These are phyloP conservation scores for Columbina picui DNA, from an alignment of 2,113 vertebrate genomes.

Conservation along the genomic window DNA sequence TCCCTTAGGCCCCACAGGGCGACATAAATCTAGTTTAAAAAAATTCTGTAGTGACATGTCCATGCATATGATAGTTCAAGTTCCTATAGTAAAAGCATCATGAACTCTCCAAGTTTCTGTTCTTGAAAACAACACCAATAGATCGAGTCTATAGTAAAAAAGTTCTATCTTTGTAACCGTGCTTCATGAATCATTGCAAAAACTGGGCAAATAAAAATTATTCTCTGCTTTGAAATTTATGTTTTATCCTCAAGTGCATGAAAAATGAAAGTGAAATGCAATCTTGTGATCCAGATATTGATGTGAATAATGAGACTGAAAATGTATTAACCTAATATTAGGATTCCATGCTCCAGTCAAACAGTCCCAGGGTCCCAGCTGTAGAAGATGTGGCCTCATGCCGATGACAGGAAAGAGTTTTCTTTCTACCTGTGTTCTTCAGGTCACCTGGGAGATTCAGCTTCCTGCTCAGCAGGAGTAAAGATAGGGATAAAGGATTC, in stretches of 20 bases:
- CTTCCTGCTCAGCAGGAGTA: background rate
- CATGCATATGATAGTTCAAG: background rate
- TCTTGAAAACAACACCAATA: background rate
- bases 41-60: background rate
- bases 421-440: background rate
- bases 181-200: background rate
- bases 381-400: background rate
- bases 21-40: conserved; percentile 50
- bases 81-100: background rate
- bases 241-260: background rate
- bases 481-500: background rate
- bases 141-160: background rate
- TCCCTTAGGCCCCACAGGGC: conserved; percentile 44
- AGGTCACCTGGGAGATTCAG: background rate
- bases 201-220: background rate
- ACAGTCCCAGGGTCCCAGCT: background rate
- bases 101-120: background rate
- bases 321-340: background rate
- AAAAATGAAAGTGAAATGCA: background rate
- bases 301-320: background rate
- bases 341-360: background rate
- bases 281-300: background rate
- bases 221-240: background rate
- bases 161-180: background rate
- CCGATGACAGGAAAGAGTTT: background rate